These are phyloP conservation scores for Latrodectus hesperus DNA, from an alignment of 2,888 invertebrate genomes.

Conservation along the genomic window DNA sequence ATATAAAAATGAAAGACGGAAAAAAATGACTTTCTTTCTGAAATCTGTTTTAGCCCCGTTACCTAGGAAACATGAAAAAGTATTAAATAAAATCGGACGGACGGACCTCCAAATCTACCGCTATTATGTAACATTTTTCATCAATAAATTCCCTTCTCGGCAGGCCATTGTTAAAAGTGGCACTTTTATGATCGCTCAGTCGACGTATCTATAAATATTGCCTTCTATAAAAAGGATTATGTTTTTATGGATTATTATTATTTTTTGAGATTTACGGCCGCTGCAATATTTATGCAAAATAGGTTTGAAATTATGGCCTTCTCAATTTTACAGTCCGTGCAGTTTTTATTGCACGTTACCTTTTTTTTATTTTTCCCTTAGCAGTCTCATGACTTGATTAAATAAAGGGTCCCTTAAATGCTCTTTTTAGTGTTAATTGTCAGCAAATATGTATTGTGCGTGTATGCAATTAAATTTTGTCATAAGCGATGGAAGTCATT, in stretches of 20 bases:
- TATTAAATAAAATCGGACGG: slow-evolving; percentile 52
- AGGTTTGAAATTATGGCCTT: slow-evolving; percentile 30
- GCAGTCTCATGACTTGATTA: slow-evolving; percentile 36
- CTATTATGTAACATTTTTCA: slow-evolving; percentile 68
- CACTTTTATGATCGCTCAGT: slow-evolving; percentile 55
- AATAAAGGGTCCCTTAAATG: slow-evolving; percentile 39
- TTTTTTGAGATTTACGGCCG: slow-evolving; percentile 52
- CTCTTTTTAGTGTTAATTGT: not conserved
- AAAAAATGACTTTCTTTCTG: slow-evolving; percentile 53
- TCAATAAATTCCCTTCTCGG: slow-evolving; percentile 63
- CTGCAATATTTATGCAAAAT: slow-evolving; percentile 66
- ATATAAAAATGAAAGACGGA: slow-evolving; percentile 9
- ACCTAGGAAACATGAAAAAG: slow-evolving; percentile 54
- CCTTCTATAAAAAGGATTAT: slow-evolving; percentile 67
- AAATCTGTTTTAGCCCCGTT: slow-evolving; percentile 62
- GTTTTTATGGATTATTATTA: slow-evolving; percentile 68
- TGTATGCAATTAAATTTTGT: no score
- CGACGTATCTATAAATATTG: slow-evolving; percentile 63
- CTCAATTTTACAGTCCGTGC: slow-evolving; percentile 59
- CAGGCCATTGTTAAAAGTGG: slow-evolving; percentile 66
- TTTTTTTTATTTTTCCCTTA: slow-evolving; percentile 20
- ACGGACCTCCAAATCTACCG: slow-evolving; percentile 60
- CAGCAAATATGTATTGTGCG: no score
- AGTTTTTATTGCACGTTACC: slow-evolving; percentile 58
- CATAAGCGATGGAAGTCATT: no score